Conservation (phyloP, 2,797 vertebrate species). For the Cephalopachus bancanus region DNA sequence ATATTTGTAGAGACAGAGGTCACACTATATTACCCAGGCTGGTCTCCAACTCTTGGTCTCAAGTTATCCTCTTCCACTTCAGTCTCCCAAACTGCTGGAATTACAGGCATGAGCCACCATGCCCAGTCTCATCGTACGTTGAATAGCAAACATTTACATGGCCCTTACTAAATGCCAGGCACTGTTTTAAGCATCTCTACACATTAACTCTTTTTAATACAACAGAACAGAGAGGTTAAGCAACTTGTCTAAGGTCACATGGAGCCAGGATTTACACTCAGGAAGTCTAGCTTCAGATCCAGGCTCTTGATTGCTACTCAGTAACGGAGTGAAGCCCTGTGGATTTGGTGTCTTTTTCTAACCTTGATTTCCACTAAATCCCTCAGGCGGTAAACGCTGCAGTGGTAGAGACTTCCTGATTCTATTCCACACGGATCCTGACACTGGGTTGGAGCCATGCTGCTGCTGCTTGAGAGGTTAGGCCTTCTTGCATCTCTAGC, state of each 20-base stretch:
- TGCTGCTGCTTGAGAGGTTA: neutral
- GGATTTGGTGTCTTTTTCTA: neutral
- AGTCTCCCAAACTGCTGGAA: too few relatives aligned
- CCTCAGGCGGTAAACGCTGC: neutral
- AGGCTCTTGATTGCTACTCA: neutral
- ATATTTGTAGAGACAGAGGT: too few relatives aligned
- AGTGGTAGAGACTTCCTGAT: neutral
- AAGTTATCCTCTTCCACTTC: too few relatives aligned
- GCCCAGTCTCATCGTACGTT: neutral
- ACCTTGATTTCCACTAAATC: neutral
- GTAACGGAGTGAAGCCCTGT: neutral
- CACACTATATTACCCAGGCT: too few relatives aligned
- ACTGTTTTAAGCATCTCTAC: conserved; percentile 2
- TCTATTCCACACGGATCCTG: neutral
- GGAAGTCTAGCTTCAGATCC: neutral
- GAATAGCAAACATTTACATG: conserved; percentile 3
- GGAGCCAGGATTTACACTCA: neutral
- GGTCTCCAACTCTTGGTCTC: too few relatives aligned
- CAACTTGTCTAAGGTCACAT: neutral
- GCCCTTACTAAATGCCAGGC: neutral
- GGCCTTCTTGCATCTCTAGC: neutral
- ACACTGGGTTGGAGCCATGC: neutral
- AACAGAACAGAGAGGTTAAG: neutral
- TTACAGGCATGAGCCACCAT: too few relatives aligned
- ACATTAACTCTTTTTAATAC: neutral